A percentile compares a stretch with the other conserved stretches of the same genome.
Conservation (phyloP, 2,797 vertebrate genomes). For the Cossypha dichroa region DNA sequence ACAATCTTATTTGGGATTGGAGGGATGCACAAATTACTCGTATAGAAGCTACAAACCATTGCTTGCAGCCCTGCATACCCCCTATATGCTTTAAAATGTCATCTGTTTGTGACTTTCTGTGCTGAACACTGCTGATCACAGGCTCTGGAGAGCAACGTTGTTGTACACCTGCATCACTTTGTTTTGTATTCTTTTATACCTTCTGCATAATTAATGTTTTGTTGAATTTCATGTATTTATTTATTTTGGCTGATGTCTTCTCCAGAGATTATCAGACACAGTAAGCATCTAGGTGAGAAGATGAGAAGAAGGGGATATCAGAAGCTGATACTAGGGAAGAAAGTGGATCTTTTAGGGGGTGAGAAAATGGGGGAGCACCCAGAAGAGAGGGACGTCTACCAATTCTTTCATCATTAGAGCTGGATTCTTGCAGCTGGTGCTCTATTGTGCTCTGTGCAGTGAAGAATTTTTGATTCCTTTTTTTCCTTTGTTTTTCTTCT, state of each 20-base stretch:
- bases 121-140: not conserved
- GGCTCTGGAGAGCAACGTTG: not conserved
- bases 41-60: not conserved
- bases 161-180: constrained; percentile 1
- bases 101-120: not conserved
- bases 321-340: not conserved
- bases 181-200: constrained; percentile 11
- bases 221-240: constrained; percentile 23
- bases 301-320: not conserved
- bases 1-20: not conserved
- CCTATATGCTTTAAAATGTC: not conserved
- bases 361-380: not conserved
- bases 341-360: not conserved
- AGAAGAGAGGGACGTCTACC: not conserved
- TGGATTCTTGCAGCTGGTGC: not conserved
- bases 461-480: not conserved
- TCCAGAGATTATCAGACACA: not conserved
- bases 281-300: not conserved
- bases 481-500: not conserved
- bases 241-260: not conserved
- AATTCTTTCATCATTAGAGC: not conserved
- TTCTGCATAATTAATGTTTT: constrained; percentile 46
- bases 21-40: not conserved
- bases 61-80: not conserved
- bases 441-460: not conserved